Percentiles rank a stretch among this genome's conserved stretches.
Conservation (phyloP, 2,888 invertebrate genomes). For the Hypercompe scribonia region DNA sequence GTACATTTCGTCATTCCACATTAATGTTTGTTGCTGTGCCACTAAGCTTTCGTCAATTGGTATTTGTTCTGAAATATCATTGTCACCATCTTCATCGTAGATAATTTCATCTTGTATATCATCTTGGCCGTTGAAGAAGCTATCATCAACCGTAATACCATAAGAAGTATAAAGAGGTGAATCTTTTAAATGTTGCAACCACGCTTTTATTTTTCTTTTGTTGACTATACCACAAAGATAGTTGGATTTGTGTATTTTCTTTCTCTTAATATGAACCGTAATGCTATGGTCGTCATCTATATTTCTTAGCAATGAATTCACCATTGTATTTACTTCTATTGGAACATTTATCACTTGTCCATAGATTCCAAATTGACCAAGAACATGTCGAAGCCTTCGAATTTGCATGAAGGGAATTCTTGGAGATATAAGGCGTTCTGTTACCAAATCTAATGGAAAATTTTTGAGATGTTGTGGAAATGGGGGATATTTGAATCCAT, state of each 20-base stretch:
- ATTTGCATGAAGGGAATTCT: slow-evolving; percentile 56
- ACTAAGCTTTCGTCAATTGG: slow-evolving; percentile 44
- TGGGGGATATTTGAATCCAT: too few species aligned
- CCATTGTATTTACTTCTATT: slow-evolving; percentile 50
- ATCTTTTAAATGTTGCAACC: slow-evolving; percentile 45
- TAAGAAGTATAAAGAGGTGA: slow-evolving; percentile 47
- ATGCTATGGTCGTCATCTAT: slow-evolving; percentile 43
- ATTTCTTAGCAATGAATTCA: slow-evolving; percentile 48
- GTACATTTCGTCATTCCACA: slow-evolving; percentile 49
- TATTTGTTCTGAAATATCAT: slow-evolving; percentile 33
- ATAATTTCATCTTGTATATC: too few species aligned
- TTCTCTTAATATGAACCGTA: slow-evolving; percentile 43
- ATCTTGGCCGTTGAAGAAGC: too few species aligned
- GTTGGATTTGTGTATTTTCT: slow-evolving; percentile 43
- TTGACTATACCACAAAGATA: slow-evolving; percentile 41
- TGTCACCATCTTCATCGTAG: too few species aligned
- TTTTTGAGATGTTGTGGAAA: too few species aligned
- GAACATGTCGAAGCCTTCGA: slow-evolving; percentile 49
- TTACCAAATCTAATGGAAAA: slow-evolving; percentile 10
- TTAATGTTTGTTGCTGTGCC: slow-evolving; percentile 48
- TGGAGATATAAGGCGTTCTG: slow-evolving; percentile 51
- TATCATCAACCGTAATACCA: slow-evolving; percentile 41
- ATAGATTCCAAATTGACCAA: slow-evolving; percentile 49
- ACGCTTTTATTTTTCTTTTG: slow-evolving; percentile 43
- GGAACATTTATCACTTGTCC: slow-evolving; percentile 59